Evolutionary conservation across 1,140 invertebrate genomes (phyloP), one percentile per base, ranked within the genome.

Genomic region (Ridgeia piscesae): DNA sequence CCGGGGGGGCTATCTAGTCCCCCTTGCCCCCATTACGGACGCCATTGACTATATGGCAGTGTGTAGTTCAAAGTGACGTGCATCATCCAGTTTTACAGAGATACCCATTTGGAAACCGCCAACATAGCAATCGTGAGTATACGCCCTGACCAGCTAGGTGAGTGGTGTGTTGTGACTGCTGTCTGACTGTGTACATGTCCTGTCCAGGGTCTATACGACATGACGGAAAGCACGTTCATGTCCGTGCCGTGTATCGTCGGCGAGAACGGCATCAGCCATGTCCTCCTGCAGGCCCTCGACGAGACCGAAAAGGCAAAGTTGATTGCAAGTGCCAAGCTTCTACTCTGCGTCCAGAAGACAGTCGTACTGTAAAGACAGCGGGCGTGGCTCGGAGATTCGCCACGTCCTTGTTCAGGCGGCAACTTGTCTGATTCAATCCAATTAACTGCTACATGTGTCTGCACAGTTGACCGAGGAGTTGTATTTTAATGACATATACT

Each of bases 181-280:
- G 58, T 21, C 58, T 77, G 58, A 77, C 58, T 21, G 58, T 21
- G 58, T 77, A 31, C n/a, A n/a, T n/a, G n/a, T 77, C 27, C 58
- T 77, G 58, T 77, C 2, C 94, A 98, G 98, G 98, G 98, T 58
- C 96, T 97, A 92, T 98, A 98, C 95, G 97, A 97, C 33, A 97
- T 99, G 91, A 96, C 97, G 1, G 96, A 98, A 6, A 98, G 98
- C 93, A 98, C 99, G 33, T 99, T 98, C 95, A 96, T 99, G 89
- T 98, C 98, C 0, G 95, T 99, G 89, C 98, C 98, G 6, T 98
- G 97, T 94, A 97, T 98, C 8, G 94, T 99, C 35, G 98, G 98
- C 42, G 96, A 97, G 93, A 97, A 97, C 92, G 98, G 98, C 34
- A 97, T 99, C 2, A 97, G 96, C 8, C 97, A 97, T 92, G 96